Conservation (phyloP, 1,140 invertebrate genomes). For the Drosophila arawakana region DNA sequence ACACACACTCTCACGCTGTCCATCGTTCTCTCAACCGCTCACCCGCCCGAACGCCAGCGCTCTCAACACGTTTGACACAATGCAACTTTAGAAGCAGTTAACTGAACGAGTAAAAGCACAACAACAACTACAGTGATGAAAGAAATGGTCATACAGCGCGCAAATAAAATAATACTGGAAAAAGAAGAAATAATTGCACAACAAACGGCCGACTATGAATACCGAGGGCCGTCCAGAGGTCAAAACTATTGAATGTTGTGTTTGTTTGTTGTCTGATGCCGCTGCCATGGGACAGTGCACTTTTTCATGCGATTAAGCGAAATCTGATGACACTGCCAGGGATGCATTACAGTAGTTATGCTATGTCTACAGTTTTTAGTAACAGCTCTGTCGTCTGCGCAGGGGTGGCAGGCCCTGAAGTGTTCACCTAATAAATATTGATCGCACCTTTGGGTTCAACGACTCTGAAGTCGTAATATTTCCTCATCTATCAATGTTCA, state of each 20-base stretch:
- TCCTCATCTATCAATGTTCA: conserved; percentile 39
- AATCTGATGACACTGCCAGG: conserved; percentile 61
- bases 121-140: conserved; percentile 13
- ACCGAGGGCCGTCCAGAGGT: conserved; percentile 59
- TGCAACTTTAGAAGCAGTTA: conserved; percentile 63
- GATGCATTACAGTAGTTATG: conserved; percentile 16
- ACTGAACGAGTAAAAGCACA: conserved; percentile 45
- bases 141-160: conserved; percentile 52
- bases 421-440: conserved; percentile 33
- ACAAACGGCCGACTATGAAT: conserved; percentile 55
- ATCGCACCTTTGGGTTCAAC: conserved; percentile 64
- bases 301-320: conserved; percentile 79
- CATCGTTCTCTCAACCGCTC: conserved; percentile 10
- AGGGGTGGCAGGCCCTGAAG: conserved; percentile 20
- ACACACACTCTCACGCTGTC: conserved; percentile 17
- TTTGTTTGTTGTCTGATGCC: conserved; percentile 43
- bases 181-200: conserved; percentile 76
- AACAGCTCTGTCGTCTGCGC: background rate
- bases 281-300: conserved; percentile 58
- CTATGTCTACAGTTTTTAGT: background rate
- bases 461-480: conserved; percentile 54
- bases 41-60: background rate
- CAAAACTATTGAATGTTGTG: conserved; percentile 64
- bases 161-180: conserved; percentile 66
- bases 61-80: conserved; percentile 27